Conservation (phyloP, 2,113 vertebrate species). For the Campylomormyrus numenius region DNA sequence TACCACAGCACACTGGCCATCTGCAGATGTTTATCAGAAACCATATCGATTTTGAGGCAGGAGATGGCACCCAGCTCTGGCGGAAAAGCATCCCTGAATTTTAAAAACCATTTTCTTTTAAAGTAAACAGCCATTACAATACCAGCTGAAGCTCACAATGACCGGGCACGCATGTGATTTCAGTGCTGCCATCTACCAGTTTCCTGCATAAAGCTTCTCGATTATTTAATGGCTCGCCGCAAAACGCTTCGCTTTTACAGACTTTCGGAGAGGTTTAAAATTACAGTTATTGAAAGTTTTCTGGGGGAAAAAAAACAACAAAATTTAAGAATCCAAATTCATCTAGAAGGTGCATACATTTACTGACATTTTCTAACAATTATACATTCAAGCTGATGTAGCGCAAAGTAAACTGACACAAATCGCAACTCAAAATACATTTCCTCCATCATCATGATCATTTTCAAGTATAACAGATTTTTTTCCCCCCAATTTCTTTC, state of each 20-base stretch:
- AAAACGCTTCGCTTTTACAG: background rate
- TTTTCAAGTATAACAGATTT: background rate
- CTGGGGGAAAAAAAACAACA: background rate
- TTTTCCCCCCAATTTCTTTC: too few species aligned
- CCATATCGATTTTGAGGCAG: background rate
- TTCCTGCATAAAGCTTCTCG: background rate
- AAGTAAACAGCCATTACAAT: background rate
- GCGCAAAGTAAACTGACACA: background rate
- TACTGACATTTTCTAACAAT: background rate
- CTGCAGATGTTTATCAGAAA: background rate
- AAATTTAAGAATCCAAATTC: background rate
- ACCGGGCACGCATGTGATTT: background rate
- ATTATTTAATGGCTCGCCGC: background rate
- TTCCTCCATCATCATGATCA: background rate
- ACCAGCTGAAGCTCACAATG: background rate
- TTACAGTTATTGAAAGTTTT: background rate
- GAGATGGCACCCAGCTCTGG: background rate
- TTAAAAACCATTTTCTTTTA: background rate
- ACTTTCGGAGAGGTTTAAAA: background rate
- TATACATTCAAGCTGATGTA: background rate
- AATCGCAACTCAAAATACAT: background rate
- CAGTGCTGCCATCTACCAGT: too few species aligned
- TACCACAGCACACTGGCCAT: background rate
- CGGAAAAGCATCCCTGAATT: background rate
- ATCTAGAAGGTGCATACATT: background rate